These are phyloP conservation scores for Porites lobata DNA, from an alignment of 92 coral and sea anemone genomes.

Conservation along the genomic window DNA sequence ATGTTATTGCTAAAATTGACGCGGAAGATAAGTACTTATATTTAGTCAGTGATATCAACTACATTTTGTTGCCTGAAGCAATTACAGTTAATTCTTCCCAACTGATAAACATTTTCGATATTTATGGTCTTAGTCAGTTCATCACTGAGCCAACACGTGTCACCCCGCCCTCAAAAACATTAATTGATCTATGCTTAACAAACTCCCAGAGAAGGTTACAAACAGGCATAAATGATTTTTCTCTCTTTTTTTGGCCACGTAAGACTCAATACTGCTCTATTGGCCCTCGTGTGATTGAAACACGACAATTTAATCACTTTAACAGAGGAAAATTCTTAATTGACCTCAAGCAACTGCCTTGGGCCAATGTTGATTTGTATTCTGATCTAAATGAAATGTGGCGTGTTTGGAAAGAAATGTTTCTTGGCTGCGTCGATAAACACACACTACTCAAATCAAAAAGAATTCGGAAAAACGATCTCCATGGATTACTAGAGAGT, in stretches of 20 bases:
- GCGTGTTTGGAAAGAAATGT: not conserved
- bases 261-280: not conserved
- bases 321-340: constrained; percentile 39
- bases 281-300: too few species aligned
- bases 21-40: constrained; percentile 38
- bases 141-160: constrained; percentile 78
- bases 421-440: constrained; percentile 16
- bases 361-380: too few species aligned
- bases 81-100: not conserved
- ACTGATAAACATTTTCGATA: constrained; percentile 61
- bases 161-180: constrained; percentile 62
- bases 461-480: constrained; percentile 6
- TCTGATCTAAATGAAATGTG: too few species aligned
- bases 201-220: constrained; percentile 12
- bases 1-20: constrained; percentile 10
- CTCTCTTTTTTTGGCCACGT: constrained; percentile 56
- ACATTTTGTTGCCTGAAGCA: constrained; percentile 33
- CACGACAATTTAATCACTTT: constrained; percentile 46
- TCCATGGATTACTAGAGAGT: not conserved
- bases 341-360: too few species aligned
- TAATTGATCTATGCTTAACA: constrained; percentile 72
- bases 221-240: constrained; percentile 15
- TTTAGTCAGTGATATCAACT: constrained; percentile 47
- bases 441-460: constrained; percentile 1
- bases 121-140: constrained; percentile 57